Conservation (phyloP, 2,113 vertebrate genomes). For the Pteropus alecto region DNA sequence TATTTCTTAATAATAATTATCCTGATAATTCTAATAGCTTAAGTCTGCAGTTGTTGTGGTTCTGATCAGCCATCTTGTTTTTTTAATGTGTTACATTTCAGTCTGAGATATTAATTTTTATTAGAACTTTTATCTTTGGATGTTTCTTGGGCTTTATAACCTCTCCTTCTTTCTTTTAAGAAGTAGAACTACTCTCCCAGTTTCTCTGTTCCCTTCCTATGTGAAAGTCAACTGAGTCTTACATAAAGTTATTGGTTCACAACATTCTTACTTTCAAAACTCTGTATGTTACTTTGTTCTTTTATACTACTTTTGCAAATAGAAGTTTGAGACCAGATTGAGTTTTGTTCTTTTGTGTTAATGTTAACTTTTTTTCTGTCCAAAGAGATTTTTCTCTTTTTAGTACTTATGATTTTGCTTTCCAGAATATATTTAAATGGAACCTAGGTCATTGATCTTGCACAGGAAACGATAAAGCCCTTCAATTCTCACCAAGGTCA, state of each 20-base stretch:
- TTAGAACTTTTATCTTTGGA: neutral
- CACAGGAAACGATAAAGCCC: neutral
- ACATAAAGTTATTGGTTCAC: neutral
- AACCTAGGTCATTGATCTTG: neutral
- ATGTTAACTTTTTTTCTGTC: neutral
- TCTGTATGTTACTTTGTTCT: neutral
- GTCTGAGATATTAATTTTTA: neutral
- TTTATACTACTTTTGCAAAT: neutral
- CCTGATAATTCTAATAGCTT: neutral
- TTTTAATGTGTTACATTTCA: neutral
- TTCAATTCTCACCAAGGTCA: neutral
- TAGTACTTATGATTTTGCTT: neutral
- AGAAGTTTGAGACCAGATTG: neutral
- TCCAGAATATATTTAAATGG: neutral
- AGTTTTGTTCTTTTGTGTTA: neutral
- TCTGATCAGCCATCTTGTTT: neutral
- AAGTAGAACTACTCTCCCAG: neutral
- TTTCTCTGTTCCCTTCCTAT: neutral
- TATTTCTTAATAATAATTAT: neutral
- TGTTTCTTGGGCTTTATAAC: neutral
- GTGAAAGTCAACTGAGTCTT: neutral
- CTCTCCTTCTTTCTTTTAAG: neutral
- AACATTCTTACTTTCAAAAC: constrained; percentile 11
- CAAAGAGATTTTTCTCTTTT: neutral
- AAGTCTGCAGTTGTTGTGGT: neutral